Evolutionary conservation across 2,888 invertebrate species (phyloP).

Genomic region (Andrena bucephala): DNA sequence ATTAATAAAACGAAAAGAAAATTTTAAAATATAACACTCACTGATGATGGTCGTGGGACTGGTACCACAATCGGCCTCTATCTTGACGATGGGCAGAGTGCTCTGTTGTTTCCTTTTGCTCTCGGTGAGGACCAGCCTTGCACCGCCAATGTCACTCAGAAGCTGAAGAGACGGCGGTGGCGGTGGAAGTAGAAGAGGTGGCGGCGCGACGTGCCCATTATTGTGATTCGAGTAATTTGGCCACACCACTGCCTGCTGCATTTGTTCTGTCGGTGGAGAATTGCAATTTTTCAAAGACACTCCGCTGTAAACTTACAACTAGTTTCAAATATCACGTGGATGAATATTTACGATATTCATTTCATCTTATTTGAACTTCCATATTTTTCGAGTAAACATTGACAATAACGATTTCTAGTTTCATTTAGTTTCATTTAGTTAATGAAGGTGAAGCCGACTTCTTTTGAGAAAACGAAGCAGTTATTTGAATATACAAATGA

Average conservation of each 20-base stretch:
- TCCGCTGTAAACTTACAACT: neutral
- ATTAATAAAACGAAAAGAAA: neutral
- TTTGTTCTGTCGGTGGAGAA: slow-evolving; percentile 86
- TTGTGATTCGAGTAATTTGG: slow-evolving; percentile 88
- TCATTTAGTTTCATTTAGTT: too few species aligned
- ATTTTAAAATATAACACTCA: slow-evolving; percentile 59
- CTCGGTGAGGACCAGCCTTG: slow-evolving; percentile 88
- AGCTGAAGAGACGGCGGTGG: slow-evolving; percentile 89
- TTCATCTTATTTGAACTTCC: too few species aligned
- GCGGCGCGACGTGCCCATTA: slow-evolving; percentile 84
- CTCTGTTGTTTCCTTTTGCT: slow-evolving; percentile 87
- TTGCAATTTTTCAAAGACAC: slow-evolving; percentile 5
- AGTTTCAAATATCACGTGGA: too few species aligned
- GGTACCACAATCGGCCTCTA: slow-evolving; percentile 88
- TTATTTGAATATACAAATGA: too few species aligned
- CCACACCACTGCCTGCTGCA: slow-evolving; percentile 92
- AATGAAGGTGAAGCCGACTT: too few species aligned
- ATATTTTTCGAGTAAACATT: too few species aligned
- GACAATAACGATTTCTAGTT: too few species aligned
- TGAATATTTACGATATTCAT: too few species aligned
- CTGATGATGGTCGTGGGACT: slow-evolving; percentile 82
- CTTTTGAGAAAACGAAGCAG: too few species aligned
- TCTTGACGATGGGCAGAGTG: slow-evolving; percentile 88
- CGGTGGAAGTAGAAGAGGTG: slow-evolving; percentile 86
- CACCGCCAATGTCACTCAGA: slow-evolving; percentile 86